These are phyloP conservation scores for Canis aureus DNA, from an alignment of 2,113 vertebrate genomes.

Conservation along the genomic window DNA sequence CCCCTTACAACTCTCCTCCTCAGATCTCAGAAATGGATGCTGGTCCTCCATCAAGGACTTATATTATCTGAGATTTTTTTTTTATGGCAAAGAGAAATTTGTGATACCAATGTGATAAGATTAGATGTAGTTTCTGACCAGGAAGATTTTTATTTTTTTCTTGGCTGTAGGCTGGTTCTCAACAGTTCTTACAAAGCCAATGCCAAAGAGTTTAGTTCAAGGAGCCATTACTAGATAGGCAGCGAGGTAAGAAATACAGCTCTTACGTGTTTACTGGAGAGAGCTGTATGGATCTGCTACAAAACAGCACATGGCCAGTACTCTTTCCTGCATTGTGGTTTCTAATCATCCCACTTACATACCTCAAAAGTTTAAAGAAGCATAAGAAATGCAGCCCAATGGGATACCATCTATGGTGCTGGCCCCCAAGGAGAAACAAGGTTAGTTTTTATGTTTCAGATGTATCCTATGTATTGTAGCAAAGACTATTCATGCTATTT, in stretches of 20 bases:
- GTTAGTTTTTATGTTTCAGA: background rate
- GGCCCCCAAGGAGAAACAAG: background rate
- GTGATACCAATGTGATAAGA: background rate
- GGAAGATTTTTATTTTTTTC: background rate
- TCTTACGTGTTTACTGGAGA: background rate
- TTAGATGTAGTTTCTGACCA: background rate
- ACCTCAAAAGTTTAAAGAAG: background rate
- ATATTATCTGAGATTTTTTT: background rate
- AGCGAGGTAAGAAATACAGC: background rate
- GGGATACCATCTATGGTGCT: background rate
- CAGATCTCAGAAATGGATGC: background rate
- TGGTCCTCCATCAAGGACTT: background rate
- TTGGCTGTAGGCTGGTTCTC: background rate
- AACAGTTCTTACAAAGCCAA: background rate
- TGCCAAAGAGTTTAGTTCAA: background rate
- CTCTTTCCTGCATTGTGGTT: background rate
- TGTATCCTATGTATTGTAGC: background rate
- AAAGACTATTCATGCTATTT: background rate
- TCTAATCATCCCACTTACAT: background rate
- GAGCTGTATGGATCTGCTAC: background rate
- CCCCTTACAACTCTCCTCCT: background rate
- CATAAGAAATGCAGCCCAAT: background rate
- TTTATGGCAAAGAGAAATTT: background rate
- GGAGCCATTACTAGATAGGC: background rate
- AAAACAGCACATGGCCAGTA: background rate